These are phyloP conservation scores for Athalia cordata DNA, from an alignment of 2,888 invertebrate genomes.

Conservation along the genomic window DNA sequence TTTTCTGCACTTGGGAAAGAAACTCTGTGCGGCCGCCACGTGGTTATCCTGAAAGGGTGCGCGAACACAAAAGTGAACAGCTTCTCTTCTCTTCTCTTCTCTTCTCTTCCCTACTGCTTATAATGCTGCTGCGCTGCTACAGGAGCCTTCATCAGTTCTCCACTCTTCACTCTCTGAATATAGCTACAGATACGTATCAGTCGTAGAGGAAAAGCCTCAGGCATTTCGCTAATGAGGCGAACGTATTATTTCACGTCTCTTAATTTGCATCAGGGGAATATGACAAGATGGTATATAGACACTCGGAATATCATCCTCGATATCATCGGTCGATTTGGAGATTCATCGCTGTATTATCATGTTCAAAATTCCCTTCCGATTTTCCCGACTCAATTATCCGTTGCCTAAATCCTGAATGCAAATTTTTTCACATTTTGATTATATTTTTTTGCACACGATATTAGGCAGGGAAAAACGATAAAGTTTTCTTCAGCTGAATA, in stretches of 20 bases:
- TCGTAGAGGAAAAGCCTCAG: conserved; percentile 34
- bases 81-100: conserved; percentile 28
- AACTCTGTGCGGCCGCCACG: conserved; percentile 18
- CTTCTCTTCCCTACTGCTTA: neutral
- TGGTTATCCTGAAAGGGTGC: conserved; percentile 32
- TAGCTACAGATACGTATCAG: conserved; percentile 1
- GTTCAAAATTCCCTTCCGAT: too few relatives aligned
- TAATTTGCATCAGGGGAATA: conserved; percentile 17
- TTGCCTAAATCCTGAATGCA: too few relatives aligned
- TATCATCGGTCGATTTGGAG: too few relatives aligned
- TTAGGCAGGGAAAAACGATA: neutral
- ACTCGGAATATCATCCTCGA: too few relatives aligned
- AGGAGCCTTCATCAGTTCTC: too few relatives aligned
- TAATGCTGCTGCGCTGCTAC: too few relatives aligned
- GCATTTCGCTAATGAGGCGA: conserved; percentile 48
- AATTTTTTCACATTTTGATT: neutral
- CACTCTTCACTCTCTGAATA: neutral
- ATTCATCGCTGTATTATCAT: neutral
- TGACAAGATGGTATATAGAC: conserved; percentile 14
- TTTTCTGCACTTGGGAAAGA: conserved; percentile 15
- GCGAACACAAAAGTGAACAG: conserved; percentile 44
- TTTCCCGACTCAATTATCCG: too few relatives aligned
- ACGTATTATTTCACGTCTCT: conserved; percentile 45
- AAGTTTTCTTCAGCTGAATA: neutral
- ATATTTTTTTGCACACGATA: too few relatives aligned